These are phyloP conservation scores for Ophioderma brevispina DNA, from an alignment of 35 echinoderm and acorn worm genomes.

Conservation along the genomic window DNA sequence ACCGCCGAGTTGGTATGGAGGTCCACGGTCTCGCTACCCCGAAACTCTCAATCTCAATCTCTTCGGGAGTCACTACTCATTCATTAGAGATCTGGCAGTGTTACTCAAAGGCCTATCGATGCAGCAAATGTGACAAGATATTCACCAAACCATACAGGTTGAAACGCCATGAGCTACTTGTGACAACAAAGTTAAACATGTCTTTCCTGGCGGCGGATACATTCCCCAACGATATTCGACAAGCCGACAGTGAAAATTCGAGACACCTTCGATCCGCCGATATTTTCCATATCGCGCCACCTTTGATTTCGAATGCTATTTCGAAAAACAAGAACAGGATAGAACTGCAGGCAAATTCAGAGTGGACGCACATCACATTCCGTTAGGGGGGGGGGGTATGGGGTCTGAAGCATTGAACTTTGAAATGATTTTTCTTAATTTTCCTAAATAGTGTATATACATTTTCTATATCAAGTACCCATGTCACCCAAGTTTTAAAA, in stretches of 20 bases:
- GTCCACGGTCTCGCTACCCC: background rate
- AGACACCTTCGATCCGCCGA: background rate
- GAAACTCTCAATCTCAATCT: background rate
- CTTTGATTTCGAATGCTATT: constrained; percentile 13
- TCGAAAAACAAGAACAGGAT: background rate
- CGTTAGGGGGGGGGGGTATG: no score
- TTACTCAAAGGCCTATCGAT: background rate
- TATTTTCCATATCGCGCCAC: background rate
- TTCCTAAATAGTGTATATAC: no score
- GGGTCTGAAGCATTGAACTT: no score
- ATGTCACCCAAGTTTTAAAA: no score
- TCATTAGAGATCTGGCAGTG: background rate
- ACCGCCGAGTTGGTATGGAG: background rate
- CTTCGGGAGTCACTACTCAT: background rate
- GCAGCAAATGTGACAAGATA: background rate
- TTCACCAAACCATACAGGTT: background rate
- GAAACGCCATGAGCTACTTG: background rate
- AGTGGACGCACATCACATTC: background rate
- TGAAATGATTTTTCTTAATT: no score
- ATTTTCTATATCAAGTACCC: no score
- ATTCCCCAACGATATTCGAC: constrained; percentile 23
- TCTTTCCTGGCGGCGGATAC: constrained; percentile 30
- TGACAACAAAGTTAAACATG: constrained; percentile 4
- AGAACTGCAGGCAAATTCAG: background rate
- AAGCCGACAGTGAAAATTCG: constrained; percentile 11